phyloP scores from a whole-genome alignment of 2,888 invertebrate genomes.

The Dilophus febrilis region DNA sequence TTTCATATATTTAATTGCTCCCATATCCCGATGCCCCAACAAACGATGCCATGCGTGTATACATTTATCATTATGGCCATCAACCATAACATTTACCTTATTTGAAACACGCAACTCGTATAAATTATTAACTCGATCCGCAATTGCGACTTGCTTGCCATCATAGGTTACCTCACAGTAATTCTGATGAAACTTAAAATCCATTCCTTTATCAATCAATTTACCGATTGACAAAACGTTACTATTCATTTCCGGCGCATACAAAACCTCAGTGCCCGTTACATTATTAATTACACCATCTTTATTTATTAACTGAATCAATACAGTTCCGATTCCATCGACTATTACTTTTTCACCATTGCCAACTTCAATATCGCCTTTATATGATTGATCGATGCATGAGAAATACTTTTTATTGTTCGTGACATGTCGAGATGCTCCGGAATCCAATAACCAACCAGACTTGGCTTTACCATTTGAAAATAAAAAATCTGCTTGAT shows the following conservation, averaged over 20 bases:
- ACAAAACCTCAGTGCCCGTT: constrained; percentile 5
- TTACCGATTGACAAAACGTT: too few species aligned
- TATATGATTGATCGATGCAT: constrained; percentile 8
- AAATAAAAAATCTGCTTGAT: constrained; percentile 6
- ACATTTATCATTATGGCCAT: constrained; percentile 8
- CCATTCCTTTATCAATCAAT: too few species aligned
- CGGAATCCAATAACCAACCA: constrained; percentile 12
- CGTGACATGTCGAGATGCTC: constrained; percentile 10
- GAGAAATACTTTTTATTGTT: constrained; percentile 9
- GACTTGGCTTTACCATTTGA: not conserved
- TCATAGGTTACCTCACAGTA: constrained; percentile 3
- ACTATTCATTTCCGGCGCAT: too few species aligned
- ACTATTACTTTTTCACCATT: constrained; percentile 9
- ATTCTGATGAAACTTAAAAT: too few species aligned
- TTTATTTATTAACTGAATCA: constrained; percentile 5
- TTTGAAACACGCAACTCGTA: constrained; percentile 4
- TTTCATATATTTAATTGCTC: constrained; percentile 8
- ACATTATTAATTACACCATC: not conserved
- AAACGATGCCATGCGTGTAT: constrained; percentile 11
- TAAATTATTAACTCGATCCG: not conserved
- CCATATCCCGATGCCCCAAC: constrained; percentile 11
- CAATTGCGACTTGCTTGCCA: constrained; percentile 2
- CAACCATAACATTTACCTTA: too few species aligned
- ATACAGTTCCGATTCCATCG: constrained; percentile 8
- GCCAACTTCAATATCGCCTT: constrained; percentile 8